Percentiles rank a stretch among this genome's conserved stretches.
Evolutionary conservation across 2,797 vertebrate genomes (phyloP).

Genomic region (Melanotaenia trifasciata): DNA sequence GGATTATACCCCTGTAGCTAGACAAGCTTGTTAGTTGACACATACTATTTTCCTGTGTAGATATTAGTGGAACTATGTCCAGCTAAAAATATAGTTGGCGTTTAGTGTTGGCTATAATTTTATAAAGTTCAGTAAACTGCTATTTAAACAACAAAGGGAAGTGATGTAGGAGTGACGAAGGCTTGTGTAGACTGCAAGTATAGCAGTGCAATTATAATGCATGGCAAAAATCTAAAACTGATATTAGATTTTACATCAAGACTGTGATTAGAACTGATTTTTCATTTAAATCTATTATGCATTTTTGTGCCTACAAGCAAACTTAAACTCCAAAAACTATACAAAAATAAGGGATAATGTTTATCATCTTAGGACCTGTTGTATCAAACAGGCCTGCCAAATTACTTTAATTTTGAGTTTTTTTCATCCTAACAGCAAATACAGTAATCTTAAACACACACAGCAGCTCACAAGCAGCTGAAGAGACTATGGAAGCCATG

Average conservation of each 20-base stretch:
- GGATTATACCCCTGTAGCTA: neutral
- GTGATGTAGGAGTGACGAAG: neutral
- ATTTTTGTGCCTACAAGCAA: neutral
- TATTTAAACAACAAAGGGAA: neutral
- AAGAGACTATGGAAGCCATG: constrained; percentile 17
- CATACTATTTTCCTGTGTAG: neutral
- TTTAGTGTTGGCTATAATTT: neutral
- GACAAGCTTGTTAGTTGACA: neutral
- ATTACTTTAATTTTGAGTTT: constrained; percentile 5
- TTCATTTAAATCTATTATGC: neutral
- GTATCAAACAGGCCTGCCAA: constrained; percentile 38
- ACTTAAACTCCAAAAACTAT: neutral
- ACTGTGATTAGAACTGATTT: neutral
- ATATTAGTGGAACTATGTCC: neutral
- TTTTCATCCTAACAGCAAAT: neutral
- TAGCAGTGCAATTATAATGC: neutral
- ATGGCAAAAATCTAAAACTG: neutral
- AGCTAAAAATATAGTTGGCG: neutral
- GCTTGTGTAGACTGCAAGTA: neutral
- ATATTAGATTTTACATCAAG: constrained; percentile 8
- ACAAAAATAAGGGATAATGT: neutral
- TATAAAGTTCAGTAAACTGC: neutral
- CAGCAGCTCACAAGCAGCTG: neutral
- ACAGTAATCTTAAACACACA: neutral
- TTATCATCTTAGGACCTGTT: constrained; percentile 34